Evolutionary conservation across 2,888 invertebrate species (phyloP), one percentile per base, ranked within the genome.

Genomic region (Melanostoma scalare): DNA sequence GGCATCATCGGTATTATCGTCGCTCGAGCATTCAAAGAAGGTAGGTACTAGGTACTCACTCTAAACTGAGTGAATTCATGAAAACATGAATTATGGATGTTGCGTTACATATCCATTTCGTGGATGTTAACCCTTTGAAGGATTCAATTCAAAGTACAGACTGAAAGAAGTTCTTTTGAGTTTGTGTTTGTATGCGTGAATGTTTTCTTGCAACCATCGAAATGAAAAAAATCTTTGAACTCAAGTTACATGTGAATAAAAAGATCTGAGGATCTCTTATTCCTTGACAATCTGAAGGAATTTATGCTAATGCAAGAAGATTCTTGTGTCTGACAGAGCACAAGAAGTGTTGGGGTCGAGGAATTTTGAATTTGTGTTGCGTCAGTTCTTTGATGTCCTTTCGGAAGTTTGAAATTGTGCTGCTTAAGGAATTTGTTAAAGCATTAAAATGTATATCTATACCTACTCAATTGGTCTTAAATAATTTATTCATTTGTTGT

Each of bases 1-100:
- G 48, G 6, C 31, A 10, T 10, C 8, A 31, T 56, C 65, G 20
- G 44, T 38, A 35, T 35, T 56, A 9, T n/a, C 20, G 30, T 42
- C 68, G 55, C 40, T 68, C n/a, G 33, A 61, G n/a, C 6, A 44
- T 68, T 61, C 75, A 75, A 56, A 60, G 38, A 33, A 68, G 55
- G 33, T 1, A 20, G 20, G 20, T 20, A 20, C 20, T 20, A 20
- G 20, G 1, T 20, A 20, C 20, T 1, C 38, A 20, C 75, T 61
- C 68, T 35, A 68, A 76, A 46, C 20, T 20, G 68, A 76, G 60
- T 76, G 58, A 50, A 68, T 1, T 56, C 50, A 75, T 68, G 68
- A 52, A 46, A 10, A 46, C 53, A 76, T 76, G 68, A 68, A 76
- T 76, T 76, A 76, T 76, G 61, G 75, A 69, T 76, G 38, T 20